phyloP scores from a whole-genome alignment of 2,113 vertebrate genomes.

The Gasterosteus nipponicus region DNA sequence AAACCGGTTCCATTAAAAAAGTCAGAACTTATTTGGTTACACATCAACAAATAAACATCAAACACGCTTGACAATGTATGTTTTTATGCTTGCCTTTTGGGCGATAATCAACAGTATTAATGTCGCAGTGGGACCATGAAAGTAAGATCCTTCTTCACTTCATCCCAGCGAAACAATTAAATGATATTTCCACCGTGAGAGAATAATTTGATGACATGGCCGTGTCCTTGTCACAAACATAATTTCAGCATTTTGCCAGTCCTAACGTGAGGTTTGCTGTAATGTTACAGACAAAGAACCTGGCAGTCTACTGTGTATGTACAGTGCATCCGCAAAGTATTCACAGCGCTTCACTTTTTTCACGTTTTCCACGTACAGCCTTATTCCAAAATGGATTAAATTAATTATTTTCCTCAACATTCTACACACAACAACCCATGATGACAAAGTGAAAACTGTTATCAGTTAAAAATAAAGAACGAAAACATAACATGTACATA shows the following conservation, averaged over 20 bases:
- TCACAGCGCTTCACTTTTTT: no score
- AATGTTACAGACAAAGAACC: not conserved
- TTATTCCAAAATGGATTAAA: no score
- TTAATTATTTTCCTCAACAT: no score
- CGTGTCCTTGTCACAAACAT: not conserved
- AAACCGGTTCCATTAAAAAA: not conserved
- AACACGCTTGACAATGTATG: not conserved
- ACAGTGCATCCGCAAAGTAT: no score
- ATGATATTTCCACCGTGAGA: constrained; percentile 25
- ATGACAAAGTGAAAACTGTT: no score
- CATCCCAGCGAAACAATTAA: not conserved
- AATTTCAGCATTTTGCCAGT: not conserved
- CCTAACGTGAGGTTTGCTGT: not conserved
- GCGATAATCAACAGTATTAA: constrained; percentile 35
- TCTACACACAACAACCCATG: no score
- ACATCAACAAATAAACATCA: constrained; percentile 39
- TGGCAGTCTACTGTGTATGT: not conserved
- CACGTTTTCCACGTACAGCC: no score
- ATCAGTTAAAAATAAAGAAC: no score
- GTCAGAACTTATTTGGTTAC: constrained; percentile 26
- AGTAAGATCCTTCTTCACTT: constrained; percentile 11
- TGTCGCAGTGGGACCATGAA: constrained; percentile 16
- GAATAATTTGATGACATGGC: not conserved
- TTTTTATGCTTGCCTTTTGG: constrained; percentile 25
- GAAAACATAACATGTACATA: no score